Base-by-base conservation (phyloP, 2,888 invertebrate species). In the Bembecia ichneumoniformis region DNA sequence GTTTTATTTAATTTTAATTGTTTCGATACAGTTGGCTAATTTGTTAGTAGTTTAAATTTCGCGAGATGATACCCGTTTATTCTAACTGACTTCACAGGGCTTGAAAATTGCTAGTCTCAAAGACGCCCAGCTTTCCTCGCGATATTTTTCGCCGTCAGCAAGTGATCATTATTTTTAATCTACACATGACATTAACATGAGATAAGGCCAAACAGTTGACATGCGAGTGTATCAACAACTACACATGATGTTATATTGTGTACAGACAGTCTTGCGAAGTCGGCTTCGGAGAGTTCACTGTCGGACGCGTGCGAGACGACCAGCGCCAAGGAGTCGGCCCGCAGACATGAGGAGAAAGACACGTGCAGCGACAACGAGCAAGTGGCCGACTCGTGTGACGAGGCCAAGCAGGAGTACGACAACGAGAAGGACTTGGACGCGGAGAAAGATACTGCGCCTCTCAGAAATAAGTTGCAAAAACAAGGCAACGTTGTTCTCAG, bases 251-350 rank as follows among this genome's bases (percentile, higher is more conserved):
- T 28, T 28, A 28, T 28, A 28, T 28, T 28, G 9, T 40, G 4
- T 10, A 40, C 11, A 9, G 81, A 77, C 3, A 71, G 68, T 49
- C 71, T 95, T 48, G 90, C 90, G 48, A 96, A 96, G 81, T 95
- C 95, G 16, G 95, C 92, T n/a, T 96, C 95, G 0, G 96, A 96
- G 66, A 96, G 95, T 66, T 96, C 95, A 55, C 86, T 96, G 48
- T 95, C 95, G 0, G 96, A 96, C 65, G 91, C 91, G 0, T 91
- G 90, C 47, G 90, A 89, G 54, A 86, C 76, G 0, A 76, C 83
- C 20, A 93, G 92, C 66, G 89, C 91, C 4, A 93, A 94, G 64
- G 93, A 93, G 62, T 91, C 92, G 0, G 89, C 90, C 4, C 89
- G 92, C 55, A 89, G 90, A 49, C 91, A 92, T 57, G 92, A 94